A percentile compares a stretch with the other conserved stretches of the same genome.
These are phyloP conservation scores for Etia nguti DNA, from an alignment of 2,113 vertebrate species.

Conservation along the genomic window DNA sequence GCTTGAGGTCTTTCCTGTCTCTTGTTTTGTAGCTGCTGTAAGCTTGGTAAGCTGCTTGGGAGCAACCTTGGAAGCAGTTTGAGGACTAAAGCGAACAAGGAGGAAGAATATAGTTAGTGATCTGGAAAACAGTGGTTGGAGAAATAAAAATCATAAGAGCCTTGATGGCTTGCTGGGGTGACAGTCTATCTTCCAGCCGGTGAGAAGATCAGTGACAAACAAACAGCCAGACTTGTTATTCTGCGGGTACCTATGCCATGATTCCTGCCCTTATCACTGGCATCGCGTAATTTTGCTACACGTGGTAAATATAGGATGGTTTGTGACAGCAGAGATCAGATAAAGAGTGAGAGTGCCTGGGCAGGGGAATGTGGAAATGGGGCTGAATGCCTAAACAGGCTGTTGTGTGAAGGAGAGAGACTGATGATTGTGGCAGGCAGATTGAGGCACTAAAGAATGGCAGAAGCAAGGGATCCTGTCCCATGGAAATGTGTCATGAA, in stretches of 20 bases:
- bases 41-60: neutral
- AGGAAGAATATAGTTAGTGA: neutral
- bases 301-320: constrained; percentile 50
- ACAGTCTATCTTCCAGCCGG: constrained; percentile 35
- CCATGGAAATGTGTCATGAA: constrained; percentile 72
- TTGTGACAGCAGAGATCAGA: constrained; percentile 56
- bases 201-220: constrained; percentile 47
- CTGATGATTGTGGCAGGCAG: constrained; percentile 57
- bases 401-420: constrained; percentile 54
- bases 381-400: constrained; percentile 56
- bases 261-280: constrained; percentile 51
- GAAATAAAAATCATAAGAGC: neutral
- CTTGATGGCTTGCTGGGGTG: constrained; percentile 15
- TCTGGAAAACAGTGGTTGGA: neutral
- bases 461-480: constrained; percentile 49
- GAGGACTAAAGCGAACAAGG: neutral
- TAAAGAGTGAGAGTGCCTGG: constrained; percentile 41
- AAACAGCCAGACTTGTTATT: constrained; percentile 56
- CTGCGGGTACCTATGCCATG: constrained; percentile 1
- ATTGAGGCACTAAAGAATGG: constrained; percentile 52
- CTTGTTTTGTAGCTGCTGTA: neutral
- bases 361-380: constrained; percentile 37
- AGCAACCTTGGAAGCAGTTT: neutral
- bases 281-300: constrained; percentile 56
- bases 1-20: neutral